A percentile compares a stretch with the other conserved stretches of the same genome.
Evolutionary conservation across 2,113 vertebrate genomes (phyloP).

Genomic region (Reinhardtius hippoglossoides): DNA sequence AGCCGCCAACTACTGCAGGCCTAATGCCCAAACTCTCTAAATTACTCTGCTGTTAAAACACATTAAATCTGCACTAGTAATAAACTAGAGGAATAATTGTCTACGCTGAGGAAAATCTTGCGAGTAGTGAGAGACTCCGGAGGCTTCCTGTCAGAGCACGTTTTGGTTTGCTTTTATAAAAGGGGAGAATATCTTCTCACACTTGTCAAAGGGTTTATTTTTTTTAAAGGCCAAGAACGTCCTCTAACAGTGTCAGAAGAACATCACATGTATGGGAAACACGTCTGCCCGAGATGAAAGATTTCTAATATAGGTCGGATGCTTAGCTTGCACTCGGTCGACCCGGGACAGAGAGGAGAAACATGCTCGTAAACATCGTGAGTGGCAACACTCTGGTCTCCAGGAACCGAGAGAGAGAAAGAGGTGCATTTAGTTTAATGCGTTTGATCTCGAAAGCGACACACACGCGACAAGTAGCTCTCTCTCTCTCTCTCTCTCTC

Average conservation of each 20-base stretch:
- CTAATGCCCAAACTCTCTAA: conserved; percentile 24
- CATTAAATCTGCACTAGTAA: conserved; percentile 31
- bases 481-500: conserved; percentile 13
- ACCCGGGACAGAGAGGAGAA: conserved; percentile 34
- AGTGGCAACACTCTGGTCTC: conserved; percentile 27
- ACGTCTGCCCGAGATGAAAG: conserved; percentile 72
- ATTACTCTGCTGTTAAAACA: conserved; percentile 31
- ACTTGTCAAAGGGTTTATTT: conserved; percentile 67
- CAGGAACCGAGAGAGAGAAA: conserved; percentile 25
- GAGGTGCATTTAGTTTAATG: conserved; percentile 30
- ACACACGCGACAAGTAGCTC: background rate
- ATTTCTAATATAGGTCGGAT: conserved; percentile 67
- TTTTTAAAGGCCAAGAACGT: conserved; percentile 69
- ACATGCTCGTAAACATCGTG: conserved; percentile 47
- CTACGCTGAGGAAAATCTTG: conserved; percentile 44
- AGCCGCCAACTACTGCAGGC: conserved; percentile 36
- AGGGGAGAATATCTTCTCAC: conserved; percentile 62
- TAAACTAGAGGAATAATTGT: conserved; percentile 54
- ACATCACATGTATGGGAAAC: conserved; percentile 68
- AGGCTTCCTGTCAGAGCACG: conserved; percentile 59
- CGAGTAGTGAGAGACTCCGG: conserved; percentile 39
- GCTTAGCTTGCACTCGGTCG: conserved; percentile 64
- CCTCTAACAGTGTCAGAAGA: conserved; percentile 63
- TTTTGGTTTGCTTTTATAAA: conserved; percentile 65
- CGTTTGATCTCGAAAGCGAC: conserved; percentile 54